Percentiles rank a stretch among this genome's conserved stretches.
Evolutionary conservation across 2,113 vertebrate species (phyloP).

Genomic region (Sinocyclocheilus maitianheensis): DNA sequence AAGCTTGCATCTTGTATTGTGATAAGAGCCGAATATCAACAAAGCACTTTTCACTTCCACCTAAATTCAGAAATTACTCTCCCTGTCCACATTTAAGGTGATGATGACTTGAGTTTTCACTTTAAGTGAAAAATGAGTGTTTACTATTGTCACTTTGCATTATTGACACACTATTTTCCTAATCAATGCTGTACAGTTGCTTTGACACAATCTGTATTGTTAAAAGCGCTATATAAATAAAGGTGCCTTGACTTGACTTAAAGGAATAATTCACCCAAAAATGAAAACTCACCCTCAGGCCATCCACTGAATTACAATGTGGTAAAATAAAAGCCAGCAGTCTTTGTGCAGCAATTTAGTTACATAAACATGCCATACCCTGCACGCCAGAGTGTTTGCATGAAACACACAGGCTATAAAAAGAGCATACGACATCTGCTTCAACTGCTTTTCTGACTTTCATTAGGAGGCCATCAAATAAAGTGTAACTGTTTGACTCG

Average conservation of each 20-base stretch:
- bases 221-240: too few relatives aligned
- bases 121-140: too few relatives aligned
- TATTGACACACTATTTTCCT: too few relatives aligned
- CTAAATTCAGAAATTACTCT: not conserved
- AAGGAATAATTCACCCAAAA: not conserved
- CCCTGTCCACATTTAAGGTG: not conserved
- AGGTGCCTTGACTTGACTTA: too few relatives aligned
- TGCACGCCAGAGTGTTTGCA: not conserved
- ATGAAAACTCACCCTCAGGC: not conserved
- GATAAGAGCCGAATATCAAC: not conserved
- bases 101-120: too few relatives aligned
- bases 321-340: slow-evolving; percentile 1
- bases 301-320: not conserved
- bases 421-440: slow-evolving; percentile 31
- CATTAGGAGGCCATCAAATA: slow-evolving; percentile 15
- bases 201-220: too few relatives aligned
- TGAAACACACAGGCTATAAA: slow-evolving; percentile 21
- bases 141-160: too few relatives aligned
- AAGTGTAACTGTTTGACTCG: slow-evolving; percentile 22
- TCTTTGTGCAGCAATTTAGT: not conserved
- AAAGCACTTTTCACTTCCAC: slow-evolving; percentile 5
- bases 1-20: not conserved
- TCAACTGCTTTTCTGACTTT: slow-evolving; percentile 26
- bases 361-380: not conserved
- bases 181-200: too few relatives aligned